Base-by-base conservation (phyloP, 2,113 vertebrate genomes). In the Mohoua ochrocephala region DNA sequence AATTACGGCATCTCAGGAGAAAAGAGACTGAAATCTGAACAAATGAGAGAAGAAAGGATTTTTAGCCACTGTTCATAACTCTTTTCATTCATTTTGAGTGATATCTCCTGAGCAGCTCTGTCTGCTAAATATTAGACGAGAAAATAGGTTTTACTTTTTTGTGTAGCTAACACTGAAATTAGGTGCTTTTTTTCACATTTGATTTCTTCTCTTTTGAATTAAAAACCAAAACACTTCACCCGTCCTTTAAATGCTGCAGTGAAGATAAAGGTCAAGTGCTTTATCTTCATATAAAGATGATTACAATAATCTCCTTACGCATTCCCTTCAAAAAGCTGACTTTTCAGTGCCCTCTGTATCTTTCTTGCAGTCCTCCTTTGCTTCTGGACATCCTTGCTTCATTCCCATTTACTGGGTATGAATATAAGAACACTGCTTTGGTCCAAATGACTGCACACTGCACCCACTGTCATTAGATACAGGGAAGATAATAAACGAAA, bases 261-360 rank as follows among this genome's bases (percentile, higher is more conserved):
- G 52, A 84, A 85, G 47, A 85, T 93, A 97, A 97, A 97, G 91
- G 94, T 95, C 93, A 95, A 95, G 86, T 87, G 64, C 73, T 96
- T 96, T 93, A 87, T 95, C 89, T 93, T 92, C 73, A 77, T 96
- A 84, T 89, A 53, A 87, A 93, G 76, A 93, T 95, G 84, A 92
- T 95, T 95, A 88, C 88, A 94, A 89, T 91, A 95, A 97, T 93
- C 88, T 90, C 83, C 91, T 75, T 93, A 85, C 10, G 5, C 76
- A 74, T 81, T 91, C 69, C 37, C 73, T 94, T 94, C 82, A 89
- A 82, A 92, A 92, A 93, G 28, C 77, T 93, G 95, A 92, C 80
- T 95, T 96, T 93, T 82, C 77, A 45, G n/a, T 91, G 76, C 69
- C 89, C 92, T 92, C 88, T 30, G 3, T 79, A 37, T 88, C 83